Evolutionary conservation across 2,888 invertebrate species (phyloP).

Genomic region (Elaeidobius kamerunicus): DNA sequence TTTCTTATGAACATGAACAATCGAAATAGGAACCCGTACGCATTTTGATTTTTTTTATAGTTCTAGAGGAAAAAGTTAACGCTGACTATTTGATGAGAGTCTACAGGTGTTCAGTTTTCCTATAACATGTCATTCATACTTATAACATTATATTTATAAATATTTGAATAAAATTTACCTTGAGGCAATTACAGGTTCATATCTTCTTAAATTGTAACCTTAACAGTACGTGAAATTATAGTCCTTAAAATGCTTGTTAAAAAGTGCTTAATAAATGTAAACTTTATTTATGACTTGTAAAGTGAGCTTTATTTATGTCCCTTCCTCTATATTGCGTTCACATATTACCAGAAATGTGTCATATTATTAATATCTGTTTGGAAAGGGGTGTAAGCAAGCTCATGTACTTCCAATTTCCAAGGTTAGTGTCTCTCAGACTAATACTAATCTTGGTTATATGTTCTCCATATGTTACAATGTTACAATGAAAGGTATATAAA

Average conservation of each 20-base stretch:
- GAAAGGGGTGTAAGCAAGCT: too few relatives aligned
- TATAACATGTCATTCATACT: conserved; percentile 20
- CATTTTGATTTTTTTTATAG: conserved; percentile 32
- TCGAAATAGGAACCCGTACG: background rate
- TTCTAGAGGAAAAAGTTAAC: conserved; percentile 19
- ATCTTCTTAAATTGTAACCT: conserved; percentile 38
- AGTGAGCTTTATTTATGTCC: conserved; percentile 11
- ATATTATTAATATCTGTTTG: too few relatives aligned
- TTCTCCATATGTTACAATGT: too few relatives aligned
- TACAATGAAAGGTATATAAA: too few relatives aligned
- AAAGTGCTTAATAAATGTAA: conserved; percentile 47
- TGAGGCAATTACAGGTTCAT: conserved; percentile 37
- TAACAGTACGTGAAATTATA: conserved; percentile 41
- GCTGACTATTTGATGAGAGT: conserved; percentile 21
- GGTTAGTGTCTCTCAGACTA: too few relatives aligned
- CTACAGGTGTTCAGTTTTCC: conserved; percentile 12
- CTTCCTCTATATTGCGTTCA: background rate
- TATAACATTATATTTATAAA: conserved; percentile 31
- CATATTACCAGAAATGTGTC: too few relatives aligned
- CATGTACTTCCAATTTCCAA: too few relatives aligned
- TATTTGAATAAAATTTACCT: conserved; percentile 33
- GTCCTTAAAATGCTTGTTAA: conserved; percentile 44
- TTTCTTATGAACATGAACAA: background rate
- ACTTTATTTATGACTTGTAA: conserved; percentile 42
- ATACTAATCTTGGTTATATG: too few relatives aligned